Percentiles rank a stretch among this genome's conserved stretches.
Conservation (phyloP, 2,113 vertebrate species). For the Galeopterus variegatus region DNA sequence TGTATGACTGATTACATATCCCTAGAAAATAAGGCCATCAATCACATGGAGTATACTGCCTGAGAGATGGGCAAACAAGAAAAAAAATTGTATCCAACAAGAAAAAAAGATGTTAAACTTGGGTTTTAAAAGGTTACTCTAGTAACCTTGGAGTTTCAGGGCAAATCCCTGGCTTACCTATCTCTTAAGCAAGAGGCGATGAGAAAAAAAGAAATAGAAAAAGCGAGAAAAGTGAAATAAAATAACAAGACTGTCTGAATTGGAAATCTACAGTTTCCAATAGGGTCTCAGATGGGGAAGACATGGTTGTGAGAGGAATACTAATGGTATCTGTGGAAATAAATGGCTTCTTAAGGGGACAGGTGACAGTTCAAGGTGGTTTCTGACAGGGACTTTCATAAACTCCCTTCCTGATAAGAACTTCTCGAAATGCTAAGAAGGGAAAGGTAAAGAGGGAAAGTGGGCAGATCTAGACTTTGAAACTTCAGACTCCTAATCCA, state of each 20-base stretch:
- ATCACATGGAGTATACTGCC: neutral
- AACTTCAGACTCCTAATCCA: neutral
- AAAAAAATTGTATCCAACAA: neutral
- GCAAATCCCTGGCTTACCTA: neutral
- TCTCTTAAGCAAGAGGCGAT: neutral
- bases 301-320: neutral
- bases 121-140: neutral
- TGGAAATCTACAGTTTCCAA: neutral
- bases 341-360: neutral
- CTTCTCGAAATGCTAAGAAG: neutral
- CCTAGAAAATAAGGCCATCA: constrained; percentile 25
- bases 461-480: neutral
- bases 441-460: neutral
- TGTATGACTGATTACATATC: neutral
- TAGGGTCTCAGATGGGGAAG: neutral
- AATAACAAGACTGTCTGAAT: neutral
- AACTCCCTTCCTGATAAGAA: neutral
- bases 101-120: neutral
- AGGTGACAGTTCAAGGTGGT: neutral
- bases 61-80: neutral
- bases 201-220: neutral
- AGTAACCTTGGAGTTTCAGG: neutral
- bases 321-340: neutral
- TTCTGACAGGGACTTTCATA: neutral
- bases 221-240: constrained; percentile 16